A percentile compares a stretch with the other conserved stretches of the same genome.
Conservation (phyloP, 2,113 vertebrate genomes). For the Pseudolaguvia tuberculata region DNA sequence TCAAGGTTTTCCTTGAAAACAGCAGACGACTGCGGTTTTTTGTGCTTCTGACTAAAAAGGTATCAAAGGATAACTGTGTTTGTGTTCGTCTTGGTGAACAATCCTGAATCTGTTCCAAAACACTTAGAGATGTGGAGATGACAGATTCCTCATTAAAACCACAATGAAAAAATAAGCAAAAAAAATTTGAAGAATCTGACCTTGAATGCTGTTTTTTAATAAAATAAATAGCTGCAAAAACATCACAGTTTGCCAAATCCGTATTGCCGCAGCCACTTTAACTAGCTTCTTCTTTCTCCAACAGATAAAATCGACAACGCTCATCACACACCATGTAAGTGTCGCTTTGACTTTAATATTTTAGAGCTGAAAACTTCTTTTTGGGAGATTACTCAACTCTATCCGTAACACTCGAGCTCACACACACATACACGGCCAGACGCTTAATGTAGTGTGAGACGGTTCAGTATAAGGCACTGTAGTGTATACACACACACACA, state of each 20-base stretch:
- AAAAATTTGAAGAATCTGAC: slow-evolving; percentile 11
- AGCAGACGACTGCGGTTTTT: neutral
- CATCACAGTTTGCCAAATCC: slow-evolving; percentile 28
- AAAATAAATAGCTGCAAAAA: neutral
- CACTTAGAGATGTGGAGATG: slow-evolving; percentile 12
- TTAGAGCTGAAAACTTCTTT: neutral
- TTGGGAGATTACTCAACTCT: slow-evolving; percentile 16
- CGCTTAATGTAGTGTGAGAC: slow-evolving; percentile 37
- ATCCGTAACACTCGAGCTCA: slow-evolving; percentile 45
- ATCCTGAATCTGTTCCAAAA: slow-evolving; percentile 24
- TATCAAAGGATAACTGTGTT: slow-evolving; percentile 24
- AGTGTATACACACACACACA: neutral
- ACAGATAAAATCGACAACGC: slow-evolving; percentile 70
- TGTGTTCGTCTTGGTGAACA: slow-evolving; percentile 14
- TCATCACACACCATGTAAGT: slow-evolving; percentile 67
- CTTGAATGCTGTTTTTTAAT: neutral
- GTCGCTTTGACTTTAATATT: neutral
- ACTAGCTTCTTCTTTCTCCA: slow-evolving; percentile 32
- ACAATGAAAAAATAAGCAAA: slow-evolving; percentile 23
- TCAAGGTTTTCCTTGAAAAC: neutral
- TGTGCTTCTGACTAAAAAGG: slow-evolving; percentile 5
- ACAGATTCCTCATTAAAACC: slow-evolving; percentile 4
- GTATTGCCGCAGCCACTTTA: slow-evolving; percentile 24
- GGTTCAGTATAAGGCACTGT: neutral
- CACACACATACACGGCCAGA: slow-evolving; percentile 31